Conservation (phyloP, 2,113 vertebrate species). For the Brachypteracias leptosomus region DNA sequence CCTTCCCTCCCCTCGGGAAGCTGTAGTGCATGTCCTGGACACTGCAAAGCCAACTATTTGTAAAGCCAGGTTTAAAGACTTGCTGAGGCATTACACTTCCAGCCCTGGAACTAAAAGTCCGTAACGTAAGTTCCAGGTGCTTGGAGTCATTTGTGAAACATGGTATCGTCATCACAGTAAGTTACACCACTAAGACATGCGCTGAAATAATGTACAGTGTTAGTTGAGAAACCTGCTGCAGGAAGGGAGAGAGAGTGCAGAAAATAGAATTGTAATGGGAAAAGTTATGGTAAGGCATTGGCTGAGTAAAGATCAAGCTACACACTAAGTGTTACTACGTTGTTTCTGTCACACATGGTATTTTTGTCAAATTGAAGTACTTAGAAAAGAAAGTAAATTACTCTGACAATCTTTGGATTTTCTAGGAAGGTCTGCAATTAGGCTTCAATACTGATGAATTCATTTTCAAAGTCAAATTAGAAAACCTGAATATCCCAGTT, state of each 20-base stretch:
- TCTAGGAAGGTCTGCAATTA: neutral
- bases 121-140: conserved; percentile 56
- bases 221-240: conserved; percentile 38
- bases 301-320: neutral
- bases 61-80: conserved; percentile 56
- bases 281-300: neutral
- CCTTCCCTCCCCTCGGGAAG: conserved; percentile 68
- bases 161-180: conserved; percentile 49
- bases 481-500: neutral
- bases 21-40: conserved; percentile 10
- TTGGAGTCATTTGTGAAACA: conserved; percentile 17
- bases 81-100: conserved; percentile 55
- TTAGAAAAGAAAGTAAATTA: neutral
- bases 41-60: conserved; percentile 1
- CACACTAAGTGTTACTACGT: neutral
- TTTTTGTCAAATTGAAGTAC: neutral
- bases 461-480: neutral
- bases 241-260: neutral
- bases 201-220: conserved; percentile 7
- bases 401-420: neutral
- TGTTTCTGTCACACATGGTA: neutral
- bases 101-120: conserved; percentile 51
- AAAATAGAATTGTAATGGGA: conserved; percentile 29
- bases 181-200: conserved; percentile 13
- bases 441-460: neutral